A percentile compares a stretch with the other conserved stretches of the same genome.
Conservation (phyloP, 2,113 vertebrate species). For the Sakesphorus luctuosus region DNA sequence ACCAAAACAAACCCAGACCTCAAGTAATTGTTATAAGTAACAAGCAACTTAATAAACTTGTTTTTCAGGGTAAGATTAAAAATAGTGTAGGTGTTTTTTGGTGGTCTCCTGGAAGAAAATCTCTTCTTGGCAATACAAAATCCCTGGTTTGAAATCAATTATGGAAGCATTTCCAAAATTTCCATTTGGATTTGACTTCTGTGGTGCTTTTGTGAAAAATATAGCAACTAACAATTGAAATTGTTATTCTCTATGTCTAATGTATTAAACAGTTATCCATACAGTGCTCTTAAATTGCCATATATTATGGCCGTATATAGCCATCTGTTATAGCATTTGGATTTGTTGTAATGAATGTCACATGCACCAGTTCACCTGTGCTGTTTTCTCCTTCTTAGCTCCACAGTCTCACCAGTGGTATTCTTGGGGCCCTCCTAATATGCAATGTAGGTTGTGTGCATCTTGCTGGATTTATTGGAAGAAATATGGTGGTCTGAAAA, state of each 20-base stretch:
- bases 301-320: not conserved
- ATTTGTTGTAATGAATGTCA: not conserved
- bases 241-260: not conserved
- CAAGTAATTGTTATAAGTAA: not conserved
- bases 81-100: not conserved
- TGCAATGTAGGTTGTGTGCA: conserved; percentile 95
- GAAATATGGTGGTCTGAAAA: conserved; percentile 97
- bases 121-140: not conserved
- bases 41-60: not conserved
- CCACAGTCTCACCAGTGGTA: conserved; percentile 97
- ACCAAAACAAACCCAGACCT: fast-evolving
- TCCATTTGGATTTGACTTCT: not conserved
- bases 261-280: not conserved
- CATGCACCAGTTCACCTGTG: not conserved
- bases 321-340: not conserved
- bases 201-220: not conserved
- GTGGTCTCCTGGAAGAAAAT: not conserved
- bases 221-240: not conserved
- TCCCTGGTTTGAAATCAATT: not conserved
- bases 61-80: not conserved
- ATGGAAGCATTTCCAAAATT: not conserved
- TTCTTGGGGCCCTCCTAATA: conserved; percentile 98
- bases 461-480: conserved; percentile 99
- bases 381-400: conserved; percentile 74
- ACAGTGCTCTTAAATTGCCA: not conserved